Percentiles rank a stretch among this genome's conserved stretches.
phyloP scores from a whole-genome alignment of 1,140 invertebrate genomes.

The Lordiphosa clarofinis region DNA sequence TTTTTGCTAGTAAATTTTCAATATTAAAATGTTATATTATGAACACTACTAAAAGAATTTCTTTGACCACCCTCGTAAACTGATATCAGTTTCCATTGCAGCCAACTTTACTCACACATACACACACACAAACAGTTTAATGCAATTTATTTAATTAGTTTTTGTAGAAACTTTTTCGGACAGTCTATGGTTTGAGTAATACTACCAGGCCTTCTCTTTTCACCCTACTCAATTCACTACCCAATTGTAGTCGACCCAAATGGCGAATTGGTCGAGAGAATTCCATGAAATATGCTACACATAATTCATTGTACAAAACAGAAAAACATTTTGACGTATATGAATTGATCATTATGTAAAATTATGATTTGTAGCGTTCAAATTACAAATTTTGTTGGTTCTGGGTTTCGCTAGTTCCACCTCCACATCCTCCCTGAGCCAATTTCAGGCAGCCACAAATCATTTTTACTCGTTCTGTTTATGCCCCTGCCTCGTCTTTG shows the following conservation, averaged over 20 bases:
- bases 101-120: conserved; percentile 18
- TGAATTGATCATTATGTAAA: conserved; percentile 79
- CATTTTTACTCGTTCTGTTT: conserved; percentile 35
- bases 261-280: conserved; percentile 32
- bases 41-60: too few relatives aligned
- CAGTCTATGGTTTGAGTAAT: too few relatives aligned
- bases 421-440: conserved; percentile 31
- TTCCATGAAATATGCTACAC: conserved; percentile 40
- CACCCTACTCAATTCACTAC: conserved; percentile 1
- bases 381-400: conserved; percentile 72
- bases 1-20: too few relatives aligned
- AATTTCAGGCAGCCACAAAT: conserved; percentile 68
- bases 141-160: conserved; percentile 73
- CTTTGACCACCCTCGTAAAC: conserved; percentile 31
- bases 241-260: conserved; percentile 6
- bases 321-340: conserved; percentile 65
- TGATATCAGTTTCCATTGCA: conserved; percentile 47
- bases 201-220: conserved; percentile 1
- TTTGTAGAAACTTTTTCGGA: conserved; percentile 46
- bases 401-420: neutral
- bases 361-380: conserved; percentile 78
- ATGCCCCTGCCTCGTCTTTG: conserved; percentile 1
- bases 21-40: too few relatives aligned
- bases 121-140: conserved; percentile 27
- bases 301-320: conserved; percentile 53